Evolutionary conservation across 2,888 invertebrate species (phyloP), one percentile per base, ranked within the genome.

Genomic region (Lithophane socia): DNA sequence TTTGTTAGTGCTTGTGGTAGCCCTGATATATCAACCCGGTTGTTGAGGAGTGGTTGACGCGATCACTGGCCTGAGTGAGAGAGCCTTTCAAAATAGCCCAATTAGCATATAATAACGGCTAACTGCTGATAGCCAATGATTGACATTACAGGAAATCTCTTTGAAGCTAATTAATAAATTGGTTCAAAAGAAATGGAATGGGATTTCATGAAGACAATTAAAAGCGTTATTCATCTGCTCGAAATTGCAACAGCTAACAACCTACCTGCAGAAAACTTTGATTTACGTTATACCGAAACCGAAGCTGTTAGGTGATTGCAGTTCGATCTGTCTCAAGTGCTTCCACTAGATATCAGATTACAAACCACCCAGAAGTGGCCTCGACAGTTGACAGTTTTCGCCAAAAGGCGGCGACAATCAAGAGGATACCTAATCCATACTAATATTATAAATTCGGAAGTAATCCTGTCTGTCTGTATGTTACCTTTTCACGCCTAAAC

Each of bases 1-100:
- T 44, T 29, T 3, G 3, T 54, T 8, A 18, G 16, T 71, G 44
- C 13, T 47, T 4, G 61, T 64, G 76, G 13, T 54, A 88, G n/a
- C 86, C 85, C 80, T 86, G 68, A 67, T 37, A 67, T 37, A 66
- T n/a, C 63, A 80, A 79, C 79, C 77, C 65, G 78, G 80, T 82
- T 81, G 56, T 69, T 16, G 65, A 79, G 78, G 82, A 78, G 84
- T 73, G 75, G 76, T 80, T 70, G 67, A 79, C 54, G 63, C 69
- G 73, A 75, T 64, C 72, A 78, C 47, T 69, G 73, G 71, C 65
- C 69, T 47, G 61, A 73, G 81, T 77, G 75, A 85, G 77, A 85
- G 83, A 80, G 84, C 60, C 60, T 82, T 83, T 80, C 70, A 74
- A 63, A 69, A 76, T 63, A 65, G 67, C 13, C 56, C 64, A 77